Conservation (phyloP, 1,140 invertebrate genomes). For the Magallana ariakensis region DNA sequence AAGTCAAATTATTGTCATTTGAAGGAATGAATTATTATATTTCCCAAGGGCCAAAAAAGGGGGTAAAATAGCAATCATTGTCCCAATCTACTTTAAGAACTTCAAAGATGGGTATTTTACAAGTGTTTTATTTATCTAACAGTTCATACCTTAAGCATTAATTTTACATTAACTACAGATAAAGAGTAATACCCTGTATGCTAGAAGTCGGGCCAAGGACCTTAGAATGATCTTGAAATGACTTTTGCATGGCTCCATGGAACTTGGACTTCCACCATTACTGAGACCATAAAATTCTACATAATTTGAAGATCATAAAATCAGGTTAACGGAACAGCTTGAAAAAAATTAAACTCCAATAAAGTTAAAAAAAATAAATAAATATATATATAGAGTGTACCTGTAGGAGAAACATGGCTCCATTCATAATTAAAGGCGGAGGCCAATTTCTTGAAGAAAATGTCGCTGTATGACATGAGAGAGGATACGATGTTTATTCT, state of each 20-base stretch:
- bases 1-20: too few relatives aligned
- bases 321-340: too few relatives aligned
- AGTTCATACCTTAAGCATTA: too few relatives aligned
- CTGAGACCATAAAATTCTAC: background rate
- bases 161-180: too few relatives aligned
- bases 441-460: slow-evolving; percentile 54
- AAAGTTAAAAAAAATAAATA: background rate
- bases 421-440: slow-evolving; percentile 46
- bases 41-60: too few relatives aligned
- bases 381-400: background rate
- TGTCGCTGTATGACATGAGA: slow-evolving; percentile 61
- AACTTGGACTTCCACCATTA: background rate
- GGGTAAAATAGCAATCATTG: too few relatives aligned
- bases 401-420: slow-evolving; percentile 18
- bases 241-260: slow-evolving; percentile 43
- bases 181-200: slow-evolving; percentile 66
- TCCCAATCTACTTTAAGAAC: too few relatives aligned
- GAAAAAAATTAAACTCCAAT: too few relatives aligned
- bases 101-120: too few relatives aligned
- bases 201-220: slow-evolving; percentile 67
- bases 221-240: slow-evolving; percentile 66
- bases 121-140: too few relatives aligned
- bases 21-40: too few relatives aligned
- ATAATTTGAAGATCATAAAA: too few relatives aligned
- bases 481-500: slow-evolving; percentile 71